Evolutionary conservation across 1,140 invertebrate genomes (phyloP).

Genomic region (Achroia grisella): DNA sequence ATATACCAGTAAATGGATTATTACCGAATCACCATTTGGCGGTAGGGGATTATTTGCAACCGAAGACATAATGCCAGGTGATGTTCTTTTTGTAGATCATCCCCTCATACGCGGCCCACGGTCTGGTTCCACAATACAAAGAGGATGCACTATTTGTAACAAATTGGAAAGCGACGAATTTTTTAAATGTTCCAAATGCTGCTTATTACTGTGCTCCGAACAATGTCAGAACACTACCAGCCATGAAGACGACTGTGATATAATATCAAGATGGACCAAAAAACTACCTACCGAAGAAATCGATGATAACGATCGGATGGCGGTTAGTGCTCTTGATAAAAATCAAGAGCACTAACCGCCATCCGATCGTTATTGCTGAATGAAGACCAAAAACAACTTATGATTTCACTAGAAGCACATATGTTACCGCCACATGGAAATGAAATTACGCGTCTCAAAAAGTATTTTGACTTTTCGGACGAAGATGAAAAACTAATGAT

Average conservation of each 20-base stretch:
- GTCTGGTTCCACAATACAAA: constrained; percentile 52
- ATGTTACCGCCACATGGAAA: constrained; percentile 67
- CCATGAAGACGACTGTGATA: constrained; percentile 76
- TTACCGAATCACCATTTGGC: constrained; percentile 72
- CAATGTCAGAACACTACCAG: constrained; percentile 71
- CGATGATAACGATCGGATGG: no score
- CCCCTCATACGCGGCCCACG: constrained; percentile 79
- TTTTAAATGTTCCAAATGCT: constrained; percentile 74
- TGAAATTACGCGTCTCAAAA: constrained; percentile 76
- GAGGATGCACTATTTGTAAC: constrained; percentile 75
- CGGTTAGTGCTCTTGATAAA: no score
- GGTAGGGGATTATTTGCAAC: constrained; percentile 80
- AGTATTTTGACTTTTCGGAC: constrained; percentile 72
- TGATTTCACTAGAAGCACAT: constrained; percentile 75
- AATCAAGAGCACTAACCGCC: constrained; percentile 73
- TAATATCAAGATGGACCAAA: constrained; percentile 72
- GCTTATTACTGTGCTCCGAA: constrained; percentile 75
- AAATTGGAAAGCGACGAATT: constrained; percentile 60
- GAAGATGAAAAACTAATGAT: constrained; percentile 78
- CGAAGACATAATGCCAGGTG: constrained; percentile 76
- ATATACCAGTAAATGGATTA: constrained; percentile 52
- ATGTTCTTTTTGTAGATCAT: constrained; percentile 80
- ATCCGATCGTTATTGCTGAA: constrained; percentile 76
- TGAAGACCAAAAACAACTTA: constrained; percentile 70
- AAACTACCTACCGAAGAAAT: constrained; percentile 68